Percentiles rank a stretch among this genome's conserved stretches.
phyloP scores from a whole-genome alignment of 2,113 vertebrate species.

The Hypanus sabinus region DNA sequence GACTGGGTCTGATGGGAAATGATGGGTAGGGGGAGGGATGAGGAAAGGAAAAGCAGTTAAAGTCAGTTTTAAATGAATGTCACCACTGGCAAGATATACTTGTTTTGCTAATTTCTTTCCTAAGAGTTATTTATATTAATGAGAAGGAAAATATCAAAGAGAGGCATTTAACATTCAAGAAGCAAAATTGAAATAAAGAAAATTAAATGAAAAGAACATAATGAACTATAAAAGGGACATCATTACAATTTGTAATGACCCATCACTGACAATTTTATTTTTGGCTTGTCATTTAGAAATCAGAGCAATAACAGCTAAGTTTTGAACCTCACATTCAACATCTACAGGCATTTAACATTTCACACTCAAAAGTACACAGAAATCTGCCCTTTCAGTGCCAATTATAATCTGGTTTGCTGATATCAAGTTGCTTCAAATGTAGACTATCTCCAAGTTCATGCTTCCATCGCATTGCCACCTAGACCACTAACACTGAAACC shows the following conservation, averaged over 20 bases:
- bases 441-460: not conserved
- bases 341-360: not conserved
- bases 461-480: not conserved
- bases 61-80: not conserved
- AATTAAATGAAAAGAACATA: not conserved
- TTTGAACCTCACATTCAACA: not conserved
- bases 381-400: not conserved
- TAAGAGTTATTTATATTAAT: not conserved
- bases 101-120: not conserved
- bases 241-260: not conserved
- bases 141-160: constrained; percentile 20
- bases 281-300: not conserved
- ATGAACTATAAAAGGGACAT: not conserved
- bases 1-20: not conserved
- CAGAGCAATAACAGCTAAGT: not conserved
- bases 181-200: not conserved
- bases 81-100: not conserved
- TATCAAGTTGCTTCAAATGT: constrained; percentile 1
- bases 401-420: not conserved
- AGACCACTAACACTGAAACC: not conserved
- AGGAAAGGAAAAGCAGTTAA: not conserved
- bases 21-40: no score
- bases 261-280: not conserved
- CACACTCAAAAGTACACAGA: not conserved
- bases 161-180: not conserved